phyloP scores from a whole-genome alignment of 2,888 invertebrate species.

The Chrysina gloriosa region DNA sequence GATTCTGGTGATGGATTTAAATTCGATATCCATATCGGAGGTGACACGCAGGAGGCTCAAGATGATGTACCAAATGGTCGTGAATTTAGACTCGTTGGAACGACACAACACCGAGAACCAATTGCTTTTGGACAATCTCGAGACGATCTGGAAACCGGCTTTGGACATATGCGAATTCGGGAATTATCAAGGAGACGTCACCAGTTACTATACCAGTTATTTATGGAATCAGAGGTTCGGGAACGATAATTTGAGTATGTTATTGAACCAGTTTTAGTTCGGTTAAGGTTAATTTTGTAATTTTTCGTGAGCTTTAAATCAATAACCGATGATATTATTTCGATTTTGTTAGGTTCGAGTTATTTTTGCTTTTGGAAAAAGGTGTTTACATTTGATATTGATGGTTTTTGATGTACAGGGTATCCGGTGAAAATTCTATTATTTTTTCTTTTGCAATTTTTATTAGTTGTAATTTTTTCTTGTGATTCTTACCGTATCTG shows the following conservation, averaged over 20 bases:
- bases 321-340: slow-evolving; percentile 14
- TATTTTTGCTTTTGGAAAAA: too few relatives aligned
- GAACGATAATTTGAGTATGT: slow-evolving; percentile 51
- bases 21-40: slow-evolving; percentile 53
- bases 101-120: slow-evolving; percentile 51
- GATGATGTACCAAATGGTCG: slow-evolving; percentile 51
- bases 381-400: too few relatives aligned
- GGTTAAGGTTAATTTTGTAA: background rate
- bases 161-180: slow-evolving; percentile 68
- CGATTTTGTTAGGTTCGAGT: too few relatives aligned
- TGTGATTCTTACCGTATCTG: too few relatives aligned
- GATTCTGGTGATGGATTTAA: slow-evolving; percentile 59
- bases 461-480: too few relatives aligned
- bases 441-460: too few relatives aligned
- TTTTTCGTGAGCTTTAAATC: slow-evolving; percentile 1
- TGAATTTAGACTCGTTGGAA: slow-evolving; percentile 52
- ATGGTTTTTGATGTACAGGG: too few relatives aligned
- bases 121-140: slow-evolving; percentile 61
- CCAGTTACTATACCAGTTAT: slow-evolving; percentile 57
- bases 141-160: slow-evolving; percentile 76
- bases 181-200: slow-evolving; percentile 56
- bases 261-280: slow-evolving; percentile 49
- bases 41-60: slow-evolving; percentile 49
- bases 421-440: too few relatives aligned
- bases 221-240: slow-evolving; percentile 61